Evolutionary conservation across 2,113 vertebrate species (phyloP).

Genomic region (Ramphastos sulfuratus): DNA sequence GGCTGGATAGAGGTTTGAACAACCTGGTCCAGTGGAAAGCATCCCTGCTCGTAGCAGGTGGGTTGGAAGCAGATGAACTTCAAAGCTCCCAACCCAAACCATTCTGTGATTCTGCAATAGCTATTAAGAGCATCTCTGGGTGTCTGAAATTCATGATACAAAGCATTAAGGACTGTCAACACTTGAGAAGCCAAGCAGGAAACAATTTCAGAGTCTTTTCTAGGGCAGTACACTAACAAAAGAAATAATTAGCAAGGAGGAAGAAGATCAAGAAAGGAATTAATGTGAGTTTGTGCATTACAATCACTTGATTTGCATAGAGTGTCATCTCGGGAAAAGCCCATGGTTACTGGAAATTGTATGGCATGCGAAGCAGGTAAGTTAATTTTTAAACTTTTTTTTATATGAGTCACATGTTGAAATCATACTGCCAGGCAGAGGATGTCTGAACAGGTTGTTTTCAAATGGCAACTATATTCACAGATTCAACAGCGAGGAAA

Average conservation of each 20-base stretch:
- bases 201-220: conserved; percentile 17
- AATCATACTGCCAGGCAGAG: not conserved
- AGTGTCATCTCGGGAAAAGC: not conserved
- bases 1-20: not conserved
- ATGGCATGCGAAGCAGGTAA: not conserved
- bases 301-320: not conserved
- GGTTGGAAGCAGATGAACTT: not conserved
- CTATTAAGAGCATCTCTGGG: not conserved
- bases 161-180: not conserved
- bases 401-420: not conserved
- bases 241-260: conserved; percentile 27
- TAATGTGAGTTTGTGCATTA: not conserved
- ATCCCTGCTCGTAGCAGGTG: not conserved
- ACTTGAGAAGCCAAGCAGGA: conserved; percentile 38
- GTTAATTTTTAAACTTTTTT: not conserved
- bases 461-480: not conserved
- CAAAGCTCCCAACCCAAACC: not conserved
- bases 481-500: not conserved
- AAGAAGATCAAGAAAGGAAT: conserved; percentile 1
- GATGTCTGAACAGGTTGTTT: not conserved
- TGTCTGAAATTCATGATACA: not conserved
- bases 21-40: not conserved
- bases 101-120: not conserved
- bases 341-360: not conserved
- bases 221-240: conserved; percentile 23